Base-by-base conservation (phyloP, 2,113 vertebrate genomes). In the Nyctibius bracteatus region DNA sequence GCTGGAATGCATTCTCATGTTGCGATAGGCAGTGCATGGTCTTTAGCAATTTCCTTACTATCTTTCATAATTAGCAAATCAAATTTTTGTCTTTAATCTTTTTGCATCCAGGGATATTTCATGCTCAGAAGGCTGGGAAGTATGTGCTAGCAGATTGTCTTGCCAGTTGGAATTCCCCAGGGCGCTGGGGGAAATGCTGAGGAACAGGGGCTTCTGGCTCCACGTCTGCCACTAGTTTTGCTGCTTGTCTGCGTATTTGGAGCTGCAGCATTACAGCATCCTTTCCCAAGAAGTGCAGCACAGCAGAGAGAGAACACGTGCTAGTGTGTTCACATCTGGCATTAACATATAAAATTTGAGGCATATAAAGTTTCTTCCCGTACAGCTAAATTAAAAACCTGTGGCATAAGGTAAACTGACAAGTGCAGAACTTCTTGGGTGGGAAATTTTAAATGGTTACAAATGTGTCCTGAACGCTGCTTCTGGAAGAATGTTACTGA, bases 301-400 rank as follows among this genome's bases (percentile, higher is more conserved):
- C 0, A 2, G 63, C 10, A 5, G 72, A 75, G 30, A 79, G 75
- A 35, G 80, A 88, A 74, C 90, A 92, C 16, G 2, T 95, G 94
- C 75, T 88, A 7, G 52, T 14, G 17, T 86, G 82, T 41, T 92
- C 92, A 92, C 96, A 95, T 96, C 93, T 97, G 95, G 95, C 86
- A 78, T 88, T 86, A 90, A 78, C 94, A 61, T 94, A 93, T 81
- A 94, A 94, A 96, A 93, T 88, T 94, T 55, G 94, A 90, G 63
- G 75, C 75, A 72, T 93, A 88, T 94, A 90, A 96, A 88, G 31
- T 94, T 94, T 94, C 55, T 96, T 86, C 82, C 80, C 12, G 0
- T 93, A 90, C 88, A 74, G 83, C 88, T 95, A 96, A 96, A 97
- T 96, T 95, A 94, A 95, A 96, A 96, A 95, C 88, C 94, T 94